Conservation (phyloP, 2,888 invertebrate species). For the Ormyrus nitidulus region DNA sequence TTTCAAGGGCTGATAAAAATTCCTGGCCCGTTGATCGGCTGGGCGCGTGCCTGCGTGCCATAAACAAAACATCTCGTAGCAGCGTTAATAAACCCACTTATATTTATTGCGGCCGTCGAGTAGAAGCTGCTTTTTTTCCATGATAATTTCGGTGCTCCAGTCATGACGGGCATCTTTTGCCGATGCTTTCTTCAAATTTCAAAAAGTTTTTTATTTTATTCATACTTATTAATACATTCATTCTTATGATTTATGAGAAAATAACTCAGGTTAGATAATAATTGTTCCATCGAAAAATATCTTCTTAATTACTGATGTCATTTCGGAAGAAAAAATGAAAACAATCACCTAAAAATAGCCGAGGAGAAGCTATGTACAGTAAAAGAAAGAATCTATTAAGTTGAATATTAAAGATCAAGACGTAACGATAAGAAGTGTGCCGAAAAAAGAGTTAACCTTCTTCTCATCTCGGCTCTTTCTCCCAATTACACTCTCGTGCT, state of each 20-base stretch:
- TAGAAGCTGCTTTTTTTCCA: background rate
- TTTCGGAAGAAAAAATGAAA: no score
- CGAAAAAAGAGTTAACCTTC: slow-evolving; percentile 28
- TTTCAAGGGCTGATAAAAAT: no score
- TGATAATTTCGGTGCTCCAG: background rate
- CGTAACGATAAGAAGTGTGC: slow-evolving; percentile 28
- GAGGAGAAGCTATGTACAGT: no score
- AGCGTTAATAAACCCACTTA: slow-evolving; percentile 31
- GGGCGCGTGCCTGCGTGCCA: slow-evolving; percentile 2
- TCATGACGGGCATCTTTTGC: background rate
- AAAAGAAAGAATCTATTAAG: no score
- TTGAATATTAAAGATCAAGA: background rate
- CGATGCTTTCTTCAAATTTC: no score
- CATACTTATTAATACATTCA: no score
- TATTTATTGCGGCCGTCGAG: slow-evolving; percentile 3
- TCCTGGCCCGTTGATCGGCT: background rate
- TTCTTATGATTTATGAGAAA: background rate
- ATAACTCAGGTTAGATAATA: slow-evolving; percentile 32
- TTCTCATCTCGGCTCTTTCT: slow-evolving; percentile 8
- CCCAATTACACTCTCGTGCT: slow-evolving; percentile 29
- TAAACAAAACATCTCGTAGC: slow-evolving; percentile 31
- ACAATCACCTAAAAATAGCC: no score
- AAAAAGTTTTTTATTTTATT: no score
- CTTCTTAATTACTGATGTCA: no score
- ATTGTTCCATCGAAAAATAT: background rate